Percentiles rank a stretch among this genome's conserved stretches.
Evolutionary conservation across 2,113 vertebrate species (phyloP).

Genomic region (Chloroceryle aenea): DNA sequence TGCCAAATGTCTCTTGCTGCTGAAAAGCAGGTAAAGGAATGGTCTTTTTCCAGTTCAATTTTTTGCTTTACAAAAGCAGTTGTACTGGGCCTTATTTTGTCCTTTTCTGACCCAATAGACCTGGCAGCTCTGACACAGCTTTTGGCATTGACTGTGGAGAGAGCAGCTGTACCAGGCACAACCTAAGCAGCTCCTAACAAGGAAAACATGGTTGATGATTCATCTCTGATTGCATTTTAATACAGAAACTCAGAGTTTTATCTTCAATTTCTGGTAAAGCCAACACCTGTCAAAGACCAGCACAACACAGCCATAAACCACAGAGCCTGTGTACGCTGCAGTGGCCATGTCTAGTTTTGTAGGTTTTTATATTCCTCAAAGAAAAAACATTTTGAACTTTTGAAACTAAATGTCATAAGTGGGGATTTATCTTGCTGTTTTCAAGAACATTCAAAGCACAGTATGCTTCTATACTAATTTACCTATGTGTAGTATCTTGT

Average conservation of each 20-base stretch:
- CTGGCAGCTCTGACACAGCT: neutral
- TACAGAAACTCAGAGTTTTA: neutral
- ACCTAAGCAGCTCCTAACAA: slow-evolving; percentile 19
- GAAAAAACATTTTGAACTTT: neutral
- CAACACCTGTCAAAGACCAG: neutral
- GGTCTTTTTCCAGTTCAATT: neutral
- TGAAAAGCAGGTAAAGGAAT: neutral
- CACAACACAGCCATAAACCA: neutral
- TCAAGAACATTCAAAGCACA: neutral
- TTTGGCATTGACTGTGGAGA: slow-evolving; percentile 1
- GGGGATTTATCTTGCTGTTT: neutral
- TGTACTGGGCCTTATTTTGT: neutral
- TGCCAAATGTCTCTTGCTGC: neutral
- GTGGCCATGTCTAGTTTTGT: accelerated
- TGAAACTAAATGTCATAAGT: neutral
- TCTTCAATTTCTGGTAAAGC: neutral
- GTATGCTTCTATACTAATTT: neutral
- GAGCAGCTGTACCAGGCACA: slow-evolving; percentile 29
- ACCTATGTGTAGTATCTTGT: neutral
- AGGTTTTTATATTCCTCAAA: neutral
- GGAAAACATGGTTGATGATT: slow-evolving; percentile 15
- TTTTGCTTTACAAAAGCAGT: neutral
- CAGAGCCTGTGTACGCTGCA: neutral
- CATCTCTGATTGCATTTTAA: neutral
- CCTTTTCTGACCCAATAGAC: slow-evolving; percentile 7